phyloP scores from a whole-genome alignment of 1,140 invertebrate genomes.

The Copidosoma floridanum region DNA sequence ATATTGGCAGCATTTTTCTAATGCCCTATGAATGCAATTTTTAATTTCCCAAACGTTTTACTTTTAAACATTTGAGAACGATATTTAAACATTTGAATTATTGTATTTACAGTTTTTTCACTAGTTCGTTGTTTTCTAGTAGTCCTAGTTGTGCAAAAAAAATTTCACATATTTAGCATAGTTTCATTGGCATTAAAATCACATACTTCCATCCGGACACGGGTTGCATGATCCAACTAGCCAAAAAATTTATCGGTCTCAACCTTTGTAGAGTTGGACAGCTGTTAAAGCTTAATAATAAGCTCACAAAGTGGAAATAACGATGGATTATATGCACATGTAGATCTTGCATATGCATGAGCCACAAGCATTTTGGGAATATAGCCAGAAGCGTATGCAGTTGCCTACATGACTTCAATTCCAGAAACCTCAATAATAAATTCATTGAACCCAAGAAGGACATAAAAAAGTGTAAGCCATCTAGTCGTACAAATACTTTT shows the following conservation, averaged over 20 bases:
- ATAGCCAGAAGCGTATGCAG: background rate
- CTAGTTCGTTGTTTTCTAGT: background rate
- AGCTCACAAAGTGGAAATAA: background rate
- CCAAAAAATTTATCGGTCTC: background rate
- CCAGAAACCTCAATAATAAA: constrained; percentile 3
- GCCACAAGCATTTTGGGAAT: background rate
- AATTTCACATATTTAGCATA: background rate
- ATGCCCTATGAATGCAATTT: background rate
- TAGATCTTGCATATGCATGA: background rate
- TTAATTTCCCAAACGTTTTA: background rate
- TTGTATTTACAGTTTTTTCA: background rate
- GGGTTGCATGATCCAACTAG: background rate
- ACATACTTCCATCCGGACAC: background rate
- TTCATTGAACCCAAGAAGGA: constrained; percentile 14
- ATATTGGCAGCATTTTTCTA: constrained; percentile 38
- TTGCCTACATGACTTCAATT: background rate
- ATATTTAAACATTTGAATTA: background rate
- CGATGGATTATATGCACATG: background rate
- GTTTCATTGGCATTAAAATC: background rate
- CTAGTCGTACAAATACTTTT: constrained; percentile 32
- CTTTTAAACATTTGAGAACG: background rate
- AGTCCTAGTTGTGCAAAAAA: background rate
- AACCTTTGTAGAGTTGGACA: background rate
- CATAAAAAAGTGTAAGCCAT: constrained; percentile 12
- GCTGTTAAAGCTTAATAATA: background rate